Percentiles rank a stretch among this genome's conserved stretches.
These are phyloP conservation scores for Mesodorylaimus sp. DNA, from an alignment of 2,888 invertebrate genomes.

Conservation along the genomic window DNA sequence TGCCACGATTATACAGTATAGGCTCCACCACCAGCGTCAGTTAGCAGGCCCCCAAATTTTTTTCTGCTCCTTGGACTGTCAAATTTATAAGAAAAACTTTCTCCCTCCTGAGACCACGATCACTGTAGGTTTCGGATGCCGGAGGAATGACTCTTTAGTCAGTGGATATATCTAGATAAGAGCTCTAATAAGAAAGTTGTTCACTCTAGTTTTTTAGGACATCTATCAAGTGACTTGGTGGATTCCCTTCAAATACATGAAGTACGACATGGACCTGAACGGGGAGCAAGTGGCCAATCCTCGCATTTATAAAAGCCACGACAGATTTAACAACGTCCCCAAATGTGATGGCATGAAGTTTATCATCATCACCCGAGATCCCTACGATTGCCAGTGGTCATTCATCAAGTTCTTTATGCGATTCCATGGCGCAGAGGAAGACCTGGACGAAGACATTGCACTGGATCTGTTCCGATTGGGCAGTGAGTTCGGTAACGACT, in stretches of 20 bases:
- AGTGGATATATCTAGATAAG: too few relatives aligned
- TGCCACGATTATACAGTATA: too few relatives aligned
- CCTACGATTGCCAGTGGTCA: neutral
- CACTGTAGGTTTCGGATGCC: too few relatives aligned
- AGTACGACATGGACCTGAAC: neutral
- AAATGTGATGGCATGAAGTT: neutral
- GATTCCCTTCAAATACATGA: conserved; percentile 1
- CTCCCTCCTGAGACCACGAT: too few relatives aligned
- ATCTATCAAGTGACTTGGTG: conserved; percentile 7
- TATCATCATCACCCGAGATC: neutral
- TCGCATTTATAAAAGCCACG: conserved; percentile 1
- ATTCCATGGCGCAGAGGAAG: neutral
- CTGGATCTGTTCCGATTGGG: too few relatives aligned
- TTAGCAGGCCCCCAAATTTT: too few relatives aligned
- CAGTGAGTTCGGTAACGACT: too few relatives aligned
- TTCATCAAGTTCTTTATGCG: neutral
- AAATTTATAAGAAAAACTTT: too few relatives aligned
- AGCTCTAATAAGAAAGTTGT: neutral
- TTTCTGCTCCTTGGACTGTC: too few relatives aligned
- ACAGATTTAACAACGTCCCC: neutral
- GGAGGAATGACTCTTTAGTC: too few relatives aligned
- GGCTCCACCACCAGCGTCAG: too few relatives aligned
- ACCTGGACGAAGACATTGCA: too few relatives aligned
- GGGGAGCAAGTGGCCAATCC: conserved; percentile 2
- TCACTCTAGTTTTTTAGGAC: conserved; percentile 6